These are phyloP conservation scores for Xestoiulus laeticollis DNA, from an alignment of 2,888 invertebrate genomes.

Conservation along the genomic window DNA sequence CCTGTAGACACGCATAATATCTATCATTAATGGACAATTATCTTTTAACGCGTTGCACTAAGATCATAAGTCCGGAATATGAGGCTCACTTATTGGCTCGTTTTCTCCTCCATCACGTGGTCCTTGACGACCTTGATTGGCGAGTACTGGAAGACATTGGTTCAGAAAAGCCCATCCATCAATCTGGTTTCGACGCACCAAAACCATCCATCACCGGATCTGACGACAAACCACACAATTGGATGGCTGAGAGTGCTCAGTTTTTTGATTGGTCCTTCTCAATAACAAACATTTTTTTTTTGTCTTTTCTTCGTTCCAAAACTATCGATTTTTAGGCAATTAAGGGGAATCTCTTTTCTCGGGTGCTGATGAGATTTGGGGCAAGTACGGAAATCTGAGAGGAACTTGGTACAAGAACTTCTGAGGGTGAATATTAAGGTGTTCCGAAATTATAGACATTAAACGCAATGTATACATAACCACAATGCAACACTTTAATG, in stretches of 20 bases:
- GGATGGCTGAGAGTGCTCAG: slow-evolving; percentile 41
- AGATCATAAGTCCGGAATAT: background rate
- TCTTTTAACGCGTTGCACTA: background rate
- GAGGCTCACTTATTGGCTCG: slow-evolving; percentile 16
- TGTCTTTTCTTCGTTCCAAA: slow-evolving; percentile 25
- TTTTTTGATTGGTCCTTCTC: slow-evolving; percentile 40
- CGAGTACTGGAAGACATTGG: slow-evolving; percentile 38
- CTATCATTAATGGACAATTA: slow-evolving; percentile 16
- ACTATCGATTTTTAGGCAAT: slow-evolving; percentile 31
- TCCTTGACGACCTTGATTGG: slow-evolving; percentile 31
- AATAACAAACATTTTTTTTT: slow-evolving; percentile 26
- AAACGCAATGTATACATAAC: background rate
- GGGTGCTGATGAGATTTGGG: background rate
- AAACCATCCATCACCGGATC: slow-evolving; percentile 33
- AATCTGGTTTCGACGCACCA: slow-evolving; percentile 39
- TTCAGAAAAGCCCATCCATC: slow-evolving; percentile 32
- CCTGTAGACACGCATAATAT: background rate
- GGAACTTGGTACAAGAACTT: background rate
- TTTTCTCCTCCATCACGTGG: slow-evolving; percentile 24
- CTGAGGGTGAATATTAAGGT: background rate
- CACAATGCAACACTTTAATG: no score
- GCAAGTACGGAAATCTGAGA: background rate
- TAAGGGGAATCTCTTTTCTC: background rate
- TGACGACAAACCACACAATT: slow-evolving; percentile 43
- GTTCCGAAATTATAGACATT: background rate